Evolutionary conservation across 2,888 invertebrate genomes (phyloP).

Genomic region (Lissocephala sabroskyi): DNA sequence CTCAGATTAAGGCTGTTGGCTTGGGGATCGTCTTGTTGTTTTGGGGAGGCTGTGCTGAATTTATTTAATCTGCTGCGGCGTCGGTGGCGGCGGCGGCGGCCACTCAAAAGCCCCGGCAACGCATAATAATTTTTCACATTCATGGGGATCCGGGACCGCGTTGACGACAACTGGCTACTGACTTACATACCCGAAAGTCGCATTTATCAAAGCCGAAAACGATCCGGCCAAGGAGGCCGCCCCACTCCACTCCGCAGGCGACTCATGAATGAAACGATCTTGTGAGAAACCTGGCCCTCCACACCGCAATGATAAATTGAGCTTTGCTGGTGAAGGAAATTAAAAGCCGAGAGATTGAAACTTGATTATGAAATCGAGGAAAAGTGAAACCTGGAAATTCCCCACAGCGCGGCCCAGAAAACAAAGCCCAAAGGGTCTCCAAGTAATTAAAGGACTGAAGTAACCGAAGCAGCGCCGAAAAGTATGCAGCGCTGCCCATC

Average conservation of each 20-base stretch:
- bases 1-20: constrained; percentile 20
- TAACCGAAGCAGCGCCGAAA: constrained; percentile 21
- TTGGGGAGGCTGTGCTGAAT: constrained; percentile 49
- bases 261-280: no score
- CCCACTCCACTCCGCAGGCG: no score
- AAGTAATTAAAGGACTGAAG: constrained; percentile 51
- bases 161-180: constrained; percentile 49
- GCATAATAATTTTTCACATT: constrained; percentile 68
- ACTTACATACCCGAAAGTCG: constrained; percentile 64
- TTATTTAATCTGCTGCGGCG: constrained; percentile 57
- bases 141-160: constrained; percentile 1
- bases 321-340: constrained; percentile 51
- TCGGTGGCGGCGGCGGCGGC: constrained; percentile 59
- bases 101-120: constrained; percentile 56
- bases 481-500: constrained; percentile 28
- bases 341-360: constrained; percentile 32
- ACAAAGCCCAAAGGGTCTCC: constrained; percentile 16
- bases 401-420: constrained; percentile 1
- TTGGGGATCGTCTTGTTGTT: constrained; percentile 1
- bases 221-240: no score
- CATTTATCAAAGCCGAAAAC: constrained; percentile 58
- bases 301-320: constrained; percentile 52
- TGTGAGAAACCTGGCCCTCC: constrained; percentile 1
- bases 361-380: constrained; percentile 45
- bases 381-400: constrained; percentile 8